These are phyloP conservation scores for Mimumesa dahlbomi DNA, from an alignment of 2,888 invertebrate species.

Conservation along the genomic window DNA sequence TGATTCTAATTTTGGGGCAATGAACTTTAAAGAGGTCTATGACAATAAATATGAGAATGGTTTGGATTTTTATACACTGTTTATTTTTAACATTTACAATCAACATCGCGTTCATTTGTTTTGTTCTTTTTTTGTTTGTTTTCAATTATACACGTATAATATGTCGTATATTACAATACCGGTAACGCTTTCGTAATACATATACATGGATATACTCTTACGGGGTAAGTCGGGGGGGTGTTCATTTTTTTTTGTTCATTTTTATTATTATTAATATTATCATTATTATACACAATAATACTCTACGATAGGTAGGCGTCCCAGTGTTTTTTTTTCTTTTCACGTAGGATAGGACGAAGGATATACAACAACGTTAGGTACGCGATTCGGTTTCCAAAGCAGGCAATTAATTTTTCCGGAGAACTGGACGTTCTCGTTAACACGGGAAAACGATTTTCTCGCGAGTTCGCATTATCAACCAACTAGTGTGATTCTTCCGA, in stretches of 20 bases:
- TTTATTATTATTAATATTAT: too few relatives aligned
- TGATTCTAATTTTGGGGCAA: too few relatives aligned
- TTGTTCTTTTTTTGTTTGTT: too few relatives aligned
- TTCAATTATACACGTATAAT: conserved; percentile 76
- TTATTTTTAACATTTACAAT: conserved; percentile 80
- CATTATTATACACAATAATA: conserved; percentile 67
- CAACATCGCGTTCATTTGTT: conserved; percentile 73
- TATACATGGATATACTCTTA: conserved; percentile 67
- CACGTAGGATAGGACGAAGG: conserved; percentile 44
- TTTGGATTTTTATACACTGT: conserved; percentile 74
- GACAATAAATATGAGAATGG: not conserved
- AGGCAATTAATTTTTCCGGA: conserved; percentile 31
- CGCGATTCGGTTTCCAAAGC: conserved; percentile 52
- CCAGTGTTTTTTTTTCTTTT: too few relatives aligned
- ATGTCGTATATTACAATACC: conserved; percentile 68
- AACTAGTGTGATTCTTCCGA: conserved; percentile 15
- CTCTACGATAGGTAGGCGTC: conserved; percentile 57
- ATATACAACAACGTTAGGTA: conserved; percentile 49
- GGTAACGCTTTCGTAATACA: conserved; percentile 69
- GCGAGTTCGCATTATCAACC: conserved; percentile 10
- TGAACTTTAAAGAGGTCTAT: not conserved
- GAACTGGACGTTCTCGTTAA: conserved; percentile 26
- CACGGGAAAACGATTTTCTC: conserved; percentile 15
- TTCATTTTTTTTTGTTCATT: too few relatives aligned
- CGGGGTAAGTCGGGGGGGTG: conserved; percentile 29